Percentiles rank a stretch among this genome's conserved stretches.
Evolutionary conservation across 2,113 vertebrate species (phyloP).

Genomic region (Otocyon megalotis): DNA sequence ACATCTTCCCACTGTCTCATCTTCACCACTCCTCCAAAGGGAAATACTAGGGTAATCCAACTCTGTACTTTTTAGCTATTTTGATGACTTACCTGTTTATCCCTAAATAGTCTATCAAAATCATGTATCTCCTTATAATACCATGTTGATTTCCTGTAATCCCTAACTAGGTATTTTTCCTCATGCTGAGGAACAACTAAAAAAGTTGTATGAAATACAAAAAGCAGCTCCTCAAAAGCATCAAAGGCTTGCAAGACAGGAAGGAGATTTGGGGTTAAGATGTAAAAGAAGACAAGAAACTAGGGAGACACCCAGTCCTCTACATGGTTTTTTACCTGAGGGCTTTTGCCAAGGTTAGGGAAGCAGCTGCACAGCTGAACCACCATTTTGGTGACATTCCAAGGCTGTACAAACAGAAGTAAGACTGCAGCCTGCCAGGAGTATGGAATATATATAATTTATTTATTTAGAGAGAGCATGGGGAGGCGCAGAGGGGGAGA

Average conservation of each 20-base stretch:
- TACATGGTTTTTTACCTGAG: background rate
- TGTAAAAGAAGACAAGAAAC: background rate
- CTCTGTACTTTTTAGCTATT: background rate
- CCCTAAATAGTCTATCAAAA: background rate
- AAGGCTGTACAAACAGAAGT: background rate
- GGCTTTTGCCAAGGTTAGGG: background rate
- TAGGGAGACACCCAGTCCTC: background rate
- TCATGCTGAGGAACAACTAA: slow-evolving; percentile 5
- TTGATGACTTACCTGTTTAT: background rate
- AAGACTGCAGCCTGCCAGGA: background rate
- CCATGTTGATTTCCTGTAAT: background rate
- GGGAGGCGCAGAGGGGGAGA: background rate
- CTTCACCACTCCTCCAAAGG: background rate
- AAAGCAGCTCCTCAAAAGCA: background rate
- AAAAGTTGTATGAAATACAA: background rate
- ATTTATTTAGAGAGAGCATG: background rate
- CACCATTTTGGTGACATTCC: background rate
- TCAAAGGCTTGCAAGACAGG: background rate
- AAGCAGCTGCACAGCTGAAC: background rate
- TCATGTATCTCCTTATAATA: background rate
- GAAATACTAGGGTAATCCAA: background rate
- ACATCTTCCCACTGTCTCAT: background rate
- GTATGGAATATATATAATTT: background rate
- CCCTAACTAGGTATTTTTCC: background rate
- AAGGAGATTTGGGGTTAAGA: background rate